Base-by-base conservation (phyloP, 2,113 vertebrate species). In the Turnix velox region DNA sequence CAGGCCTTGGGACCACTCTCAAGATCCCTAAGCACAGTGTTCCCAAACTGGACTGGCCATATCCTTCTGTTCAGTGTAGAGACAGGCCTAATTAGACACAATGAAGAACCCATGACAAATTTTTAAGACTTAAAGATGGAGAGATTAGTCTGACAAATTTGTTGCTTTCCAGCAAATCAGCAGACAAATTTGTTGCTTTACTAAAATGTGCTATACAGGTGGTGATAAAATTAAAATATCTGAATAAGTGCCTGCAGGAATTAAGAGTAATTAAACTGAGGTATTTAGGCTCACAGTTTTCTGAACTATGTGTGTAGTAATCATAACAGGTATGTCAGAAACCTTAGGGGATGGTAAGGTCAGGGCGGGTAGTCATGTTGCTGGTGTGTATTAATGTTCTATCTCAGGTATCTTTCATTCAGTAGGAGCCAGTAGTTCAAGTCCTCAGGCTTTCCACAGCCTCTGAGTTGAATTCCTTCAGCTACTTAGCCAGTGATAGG, bases 281-380 rank as follows among this genome's bases (percentile, higher is more conserved):
- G 3, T 30, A 7, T 14, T 80, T 45, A 42, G 31, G 11, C 30
- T 84, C 4, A 1, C 30, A 20, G 10, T 76, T 65, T 46, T 54
- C 48, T 71, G 35, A 78, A 33, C 6, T 9, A 1, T 17, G 8
- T 12, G 5, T 40, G 19, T 6, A 52, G 31, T 14, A 31, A 63
- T 59, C 37, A 51, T 48, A 76, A 55, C 8, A 86, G 61, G 24
- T 58, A 14, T 5, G 20, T 58, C 28, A 59, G 27, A 81, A 87
- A 18, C 12, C 5, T 33, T n/a, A 43, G 6, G 23, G 24, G 23
- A 33, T 35, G 42, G 9, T 49, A 61, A 68, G n/a, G 27, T 14
- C 22, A 14, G 3, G 4, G 14, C 4, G 52, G 22, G 1, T 16
- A 39, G 28, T 31, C 39, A 59, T 33, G 67, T 0, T 5, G 2